Conservation (phyloP, 92 coral and sea anemone species). For the Meandrina meandrites region DNA sequence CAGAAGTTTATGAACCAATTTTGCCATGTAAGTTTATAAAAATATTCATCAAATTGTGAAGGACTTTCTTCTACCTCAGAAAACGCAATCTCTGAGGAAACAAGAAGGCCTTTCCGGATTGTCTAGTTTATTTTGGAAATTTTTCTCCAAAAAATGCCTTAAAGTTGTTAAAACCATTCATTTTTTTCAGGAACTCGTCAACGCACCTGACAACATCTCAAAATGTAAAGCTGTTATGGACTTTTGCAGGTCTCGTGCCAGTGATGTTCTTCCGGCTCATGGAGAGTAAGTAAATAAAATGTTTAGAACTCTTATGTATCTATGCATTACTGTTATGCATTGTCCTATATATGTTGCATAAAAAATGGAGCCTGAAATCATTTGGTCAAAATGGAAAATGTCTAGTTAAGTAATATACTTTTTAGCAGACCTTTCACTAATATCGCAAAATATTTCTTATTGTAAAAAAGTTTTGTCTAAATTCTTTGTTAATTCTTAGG, state of each 20-base stretch:
- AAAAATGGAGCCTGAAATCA: neutral
- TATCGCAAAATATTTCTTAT: too few species aligned
- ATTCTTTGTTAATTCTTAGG: neutral
- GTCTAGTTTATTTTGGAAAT: neutral
- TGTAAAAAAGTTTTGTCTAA: neutral
- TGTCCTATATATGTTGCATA: neutral
- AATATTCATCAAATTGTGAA: neutral
- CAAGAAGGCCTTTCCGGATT: neutral
- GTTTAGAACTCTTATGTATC: neutral
- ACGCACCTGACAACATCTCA: slow-evolving; percentile 52
- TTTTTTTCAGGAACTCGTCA: slow-evolving; percentile 54
- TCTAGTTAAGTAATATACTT: neutral
- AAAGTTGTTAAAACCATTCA: neutral
- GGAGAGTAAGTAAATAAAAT: slow-evolving; percentile 39
- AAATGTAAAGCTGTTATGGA: slow-evolving; percentile 42
- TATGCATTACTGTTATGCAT: neutral
- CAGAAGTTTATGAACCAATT: slow-evolving; percentile 50
- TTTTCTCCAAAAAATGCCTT: neutral
- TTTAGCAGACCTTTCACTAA: too few species aligned
- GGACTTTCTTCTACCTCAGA: too few species aligned
- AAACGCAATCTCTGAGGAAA: neutral
- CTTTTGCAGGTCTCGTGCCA: slow-evolving; percentile 55
- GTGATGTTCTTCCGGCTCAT: slow-evolving; percentile 51
- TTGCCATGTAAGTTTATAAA: slow-evolving; percentile 49
- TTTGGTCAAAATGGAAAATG: neutral